Evolutionary conservation across 2,113 vertebrate genomes (phyloP).

Genomic region (Emydocephalus ijimae): DNA sequence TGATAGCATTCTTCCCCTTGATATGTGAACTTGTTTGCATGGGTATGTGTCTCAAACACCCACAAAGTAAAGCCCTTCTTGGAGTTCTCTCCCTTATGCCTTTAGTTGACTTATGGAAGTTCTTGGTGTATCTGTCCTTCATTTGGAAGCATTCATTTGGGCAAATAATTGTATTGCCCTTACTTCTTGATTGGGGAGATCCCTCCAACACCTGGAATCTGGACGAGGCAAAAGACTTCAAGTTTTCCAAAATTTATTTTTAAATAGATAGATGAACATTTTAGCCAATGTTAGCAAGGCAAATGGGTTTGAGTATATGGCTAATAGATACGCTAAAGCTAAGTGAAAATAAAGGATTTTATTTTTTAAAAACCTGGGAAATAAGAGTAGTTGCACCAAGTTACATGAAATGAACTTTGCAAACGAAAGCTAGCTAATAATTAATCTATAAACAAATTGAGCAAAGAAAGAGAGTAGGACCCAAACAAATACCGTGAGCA

Average conservation of each 20-base stretch:
- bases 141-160: neutral
- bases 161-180: neutral
- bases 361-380: neutral
- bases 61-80: neutral
- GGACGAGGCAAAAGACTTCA: neutral
- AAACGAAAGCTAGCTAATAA: neutral
- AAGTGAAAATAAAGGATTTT: neutral
- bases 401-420: neutral
- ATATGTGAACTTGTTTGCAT: neutral
- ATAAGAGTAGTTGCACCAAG: neutral
- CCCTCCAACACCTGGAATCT: neutral
- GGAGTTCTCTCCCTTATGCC: neutral
- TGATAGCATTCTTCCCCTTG: neutral
- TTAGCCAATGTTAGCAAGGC: neutral
- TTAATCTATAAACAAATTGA: neutral
- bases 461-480: neutral
- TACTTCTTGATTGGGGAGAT: neutral
- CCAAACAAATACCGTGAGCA: neutral
- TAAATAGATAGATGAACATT: neutral
- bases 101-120: neutral
- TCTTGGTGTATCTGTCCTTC: neutral
- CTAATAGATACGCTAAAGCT: neutral
- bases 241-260: neutral
- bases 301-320: neutral
- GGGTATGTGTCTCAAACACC: neutral